Conservation (phyloP, 2,113 vertebrate species). For the Tragulus kanchil region DNA sequence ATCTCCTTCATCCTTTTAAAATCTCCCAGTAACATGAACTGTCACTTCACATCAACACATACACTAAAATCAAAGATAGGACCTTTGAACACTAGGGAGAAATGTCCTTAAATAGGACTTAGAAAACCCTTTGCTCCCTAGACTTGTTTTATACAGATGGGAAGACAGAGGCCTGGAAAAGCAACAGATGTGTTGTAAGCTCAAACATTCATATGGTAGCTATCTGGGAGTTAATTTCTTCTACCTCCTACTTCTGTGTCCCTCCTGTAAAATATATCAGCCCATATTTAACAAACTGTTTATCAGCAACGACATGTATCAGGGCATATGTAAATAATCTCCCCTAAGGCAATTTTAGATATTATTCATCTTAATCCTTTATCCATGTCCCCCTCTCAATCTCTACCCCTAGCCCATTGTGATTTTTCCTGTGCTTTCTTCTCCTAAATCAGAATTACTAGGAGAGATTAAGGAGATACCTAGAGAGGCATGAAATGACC, state of each 20-base stretch:
- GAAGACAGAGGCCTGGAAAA: not conserved
- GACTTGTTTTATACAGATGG: not conserved
- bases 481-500: not conserved
- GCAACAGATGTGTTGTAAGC: not conserved
- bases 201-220: not conserved
- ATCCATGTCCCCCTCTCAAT: not conserved
- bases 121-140: not conserved
- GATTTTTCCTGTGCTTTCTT: not conserved
- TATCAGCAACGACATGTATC: not conserved
- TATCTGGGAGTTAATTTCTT: not conserved
- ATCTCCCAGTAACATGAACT: not conserved
- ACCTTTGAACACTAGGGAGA: not conserved
- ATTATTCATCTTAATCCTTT: not conserved
- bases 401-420: not conserved
- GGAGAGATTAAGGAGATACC: not conserved
- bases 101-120: not conserved
- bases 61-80: not conserved
- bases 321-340: not conserved
- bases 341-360: not conserved
- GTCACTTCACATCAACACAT: not conserved
- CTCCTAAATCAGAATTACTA: not conserved
- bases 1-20: not conserved
- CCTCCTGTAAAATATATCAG: not conserved
- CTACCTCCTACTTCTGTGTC: not conserved
- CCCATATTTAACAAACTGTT: not conserved